Percentiles rank a stretch among this genome's conserved stretches.
Conservation (phyloP, 2,113 vertebrate species). For the Plecotus auritus region DNA sequence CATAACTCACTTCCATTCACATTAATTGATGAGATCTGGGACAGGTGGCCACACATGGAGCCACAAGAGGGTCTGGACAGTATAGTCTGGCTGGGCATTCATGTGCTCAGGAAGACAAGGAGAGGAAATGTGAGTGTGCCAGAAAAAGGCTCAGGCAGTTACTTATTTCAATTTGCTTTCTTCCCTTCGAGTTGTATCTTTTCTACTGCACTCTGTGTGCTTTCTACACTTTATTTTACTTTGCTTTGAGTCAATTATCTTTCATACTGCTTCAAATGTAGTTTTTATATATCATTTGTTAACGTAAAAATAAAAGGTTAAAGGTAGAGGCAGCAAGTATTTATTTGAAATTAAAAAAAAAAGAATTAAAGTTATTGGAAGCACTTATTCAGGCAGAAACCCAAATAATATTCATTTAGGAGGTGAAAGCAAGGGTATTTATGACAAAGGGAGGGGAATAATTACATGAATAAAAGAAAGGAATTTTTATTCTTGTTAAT, state of each 20-base stretch:
- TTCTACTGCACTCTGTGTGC: background rate
- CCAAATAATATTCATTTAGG: background rate
- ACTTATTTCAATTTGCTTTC: background rate
- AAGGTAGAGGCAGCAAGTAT: background rate
- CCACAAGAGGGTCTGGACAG: background rate
- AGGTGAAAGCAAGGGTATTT: background rate
- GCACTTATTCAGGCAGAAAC: background rate
- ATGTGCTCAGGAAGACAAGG: background rate
- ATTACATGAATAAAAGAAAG: background rate
- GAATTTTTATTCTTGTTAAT: background rate
- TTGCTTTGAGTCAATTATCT: background rate
- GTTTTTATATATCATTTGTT: background rate
- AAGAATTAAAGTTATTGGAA: background rate
- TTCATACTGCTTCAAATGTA: background rate
- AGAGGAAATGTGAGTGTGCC: background rate
- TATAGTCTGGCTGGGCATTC: background rate
- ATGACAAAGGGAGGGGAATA: background rate
- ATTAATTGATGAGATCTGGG: background rate
- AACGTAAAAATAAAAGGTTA: background rate
- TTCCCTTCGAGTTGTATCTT: background rate
- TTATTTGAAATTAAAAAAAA: background rate
- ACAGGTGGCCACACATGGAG: background rate
- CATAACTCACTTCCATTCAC: no score
- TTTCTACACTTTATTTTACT: background rate
- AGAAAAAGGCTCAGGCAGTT: background rate